phyloP scores from a whole-genome alignment of 2,113 vertebrate genomes.

The Mus pahari region DNA sequence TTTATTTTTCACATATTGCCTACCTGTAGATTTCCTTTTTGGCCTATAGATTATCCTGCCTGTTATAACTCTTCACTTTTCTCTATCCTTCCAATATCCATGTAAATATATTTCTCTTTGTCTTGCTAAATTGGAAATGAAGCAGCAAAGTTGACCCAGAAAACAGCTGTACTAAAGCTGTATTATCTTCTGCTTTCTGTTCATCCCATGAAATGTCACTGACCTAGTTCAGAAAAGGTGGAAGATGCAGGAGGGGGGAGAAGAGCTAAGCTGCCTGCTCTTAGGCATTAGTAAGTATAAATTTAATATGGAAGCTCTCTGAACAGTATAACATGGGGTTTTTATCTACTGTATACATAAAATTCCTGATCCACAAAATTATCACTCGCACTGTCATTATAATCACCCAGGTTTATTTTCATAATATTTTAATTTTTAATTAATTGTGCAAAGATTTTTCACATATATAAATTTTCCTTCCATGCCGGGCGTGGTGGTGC shows the following conservation, averaged over 20 bases:
- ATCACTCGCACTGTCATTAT: neutral
- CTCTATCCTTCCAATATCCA: constrained; percentile 56
- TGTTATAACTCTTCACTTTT: constrained; percentile 43
- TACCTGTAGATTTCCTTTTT: neutral
- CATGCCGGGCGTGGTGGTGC: too few relatives aligned
- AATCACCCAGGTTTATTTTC: neutral
- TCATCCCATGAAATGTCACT: neutral
- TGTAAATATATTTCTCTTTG: constrained; percentile 51
- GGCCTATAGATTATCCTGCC: neutral
- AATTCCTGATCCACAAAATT: neutral
- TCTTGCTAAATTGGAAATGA: constrained; percentile 53
- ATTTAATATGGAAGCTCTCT: constrained; percentile 8
- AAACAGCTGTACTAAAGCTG: constrained; percentile 54
- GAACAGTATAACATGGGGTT: neutral
- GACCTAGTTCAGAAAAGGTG: neutral
- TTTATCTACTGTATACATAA: neutral
- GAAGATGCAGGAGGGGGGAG: neutral
- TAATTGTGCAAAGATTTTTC: neutral
- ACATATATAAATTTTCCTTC: neutral
- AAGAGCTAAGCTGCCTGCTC: neutral
- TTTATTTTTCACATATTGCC: neutral
- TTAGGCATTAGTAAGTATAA: neutral
- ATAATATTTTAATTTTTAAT: neutral
- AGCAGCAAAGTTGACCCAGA: constrained; percentile 46
- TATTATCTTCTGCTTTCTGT: neutral